phyloP scores from a whole-genome alignment of 2,888 invertebrate genomes.

The Pseudococcus viburni region DNA sequence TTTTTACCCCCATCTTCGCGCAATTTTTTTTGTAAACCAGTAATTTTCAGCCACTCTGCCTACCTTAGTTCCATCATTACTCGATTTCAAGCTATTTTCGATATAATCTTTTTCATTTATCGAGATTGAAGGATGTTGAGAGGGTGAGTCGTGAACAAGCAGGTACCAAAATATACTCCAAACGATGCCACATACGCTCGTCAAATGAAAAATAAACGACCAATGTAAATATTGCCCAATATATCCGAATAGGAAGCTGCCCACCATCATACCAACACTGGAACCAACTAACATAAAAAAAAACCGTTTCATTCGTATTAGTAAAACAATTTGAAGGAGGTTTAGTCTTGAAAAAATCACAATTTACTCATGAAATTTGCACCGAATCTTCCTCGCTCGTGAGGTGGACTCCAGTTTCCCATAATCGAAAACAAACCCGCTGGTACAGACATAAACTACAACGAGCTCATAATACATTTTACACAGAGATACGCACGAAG shows the following conservation, averaged over 20 bases:
- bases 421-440: conserved; percentile 86
- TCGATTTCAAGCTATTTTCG: not conserved
- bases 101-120: conserved; percentile 24
- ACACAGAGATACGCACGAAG: too few relatives aligned
- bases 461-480: not conserved
- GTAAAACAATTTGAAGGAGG: not conserved
- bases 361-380: conserved; percentile 75
- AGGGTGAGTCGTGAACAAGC: not conserved
- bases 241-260: conserved; percentile 20
- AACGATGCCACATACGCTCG: not conserved
- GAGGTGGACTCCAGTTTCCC: conserved; percentile 85
- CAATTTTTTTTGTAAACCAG: too few relatives aligned
- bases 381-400: conserved; percentile 81
- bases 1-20: too few relatives aligned
- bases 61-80: not conserved
- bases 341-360: not conserved
- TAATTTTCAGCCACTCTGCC: not conserved
- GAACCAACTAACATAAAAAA: too few relatives aligned
- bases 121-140: conserved; percentile 17
- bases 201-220: conserved; percentile 39
- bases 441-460: conserved; percentile 74
- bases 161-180: conserved; percentile 33
- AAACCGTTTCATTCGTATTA: not conserved
- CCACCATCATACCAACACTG: not conserved
- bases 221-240: conserved; percentile 39